Evolutionary conservation across 2,888 invertebrate species (phyloP), one percentile per base, ranked within the genome.

Genomic region (Drosophila atripex): DNA sequence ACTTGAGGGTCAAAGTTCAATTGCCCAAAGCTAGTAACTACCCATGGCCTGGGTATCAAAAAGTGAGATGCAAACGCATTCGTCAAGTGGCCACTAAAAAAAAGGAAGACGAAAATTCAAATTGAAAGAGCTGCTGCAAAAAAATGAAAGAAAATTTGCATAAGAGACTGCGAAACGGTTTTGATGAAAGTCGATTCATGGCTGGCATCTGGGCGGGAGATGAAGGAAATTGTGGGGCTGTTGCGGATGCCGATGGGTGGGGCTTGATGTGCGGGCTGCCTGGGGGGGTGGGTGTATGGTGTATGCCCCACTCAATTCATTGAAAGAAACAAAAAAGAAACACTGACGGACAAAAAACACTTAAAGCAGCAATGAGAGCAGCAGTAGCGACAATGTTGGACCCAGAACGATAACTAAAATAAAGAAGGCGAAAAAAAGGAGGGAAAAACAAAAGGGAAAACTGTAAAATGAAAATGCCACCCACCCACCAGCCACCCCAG

Each of bases 101-200:
- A 61, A 50, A 50, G 28, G 51, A 71, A 69, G 60, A 52, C 46
- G 30, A 69, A 60, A 60, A 46, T 35, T 41, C 58, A 49, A 61
- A 60, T 52, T 70, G 71, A 38, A 60, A 60, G 61, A 71, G 46
- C 43, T 41, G 41, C 43, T 41, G 54, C 52, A 52, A 12, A 59
- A 47, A 43, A 32, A 21, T 51, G 45, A 68, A 85, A 71, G 50
- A 69, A 73, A 76, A 72, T 72, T 70, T 64, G 64, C 64, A 64
- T 64, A 64, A 65, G 53, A 64, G 64, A 64, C 64, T 60, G 77
- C 55, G 68, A 71, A 80, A 78, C 73, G 68, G 55, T 71, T 79
- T 78, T 76, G 82, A 76, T 78, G 72, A 74, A 80, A 78, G 75
- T 74, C 82, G 71, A 73, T 70, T 69, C 76, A 59, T 53, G 70